Evolutionary conservation across 2,888 invertebrate genomes (phyloP), one percentile per base, ranked within the genome.

Genomic region (Pteria penguin): DNA sequence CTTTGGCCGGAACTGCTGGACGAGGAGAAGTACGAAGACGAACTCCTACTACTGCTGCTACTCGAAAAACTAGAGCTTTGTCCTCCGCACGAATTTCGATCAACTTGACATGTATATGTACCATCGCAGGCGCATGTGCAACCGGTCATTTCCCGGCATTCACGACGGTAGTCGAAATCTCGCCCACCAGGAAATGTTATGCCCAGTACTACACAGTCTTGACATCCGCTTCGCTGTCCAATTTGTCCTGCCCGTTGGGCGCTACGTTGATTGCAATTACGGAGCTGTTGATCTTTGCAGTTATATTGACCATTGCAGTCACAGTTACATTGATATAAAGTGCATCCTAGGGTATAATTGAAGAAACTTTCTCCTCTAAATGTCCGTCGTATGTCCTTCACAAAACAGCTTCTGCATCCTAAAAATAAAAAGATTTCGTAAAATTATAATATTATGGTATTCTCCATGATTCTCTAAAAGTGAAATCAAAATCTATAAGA

Each of bases 61-160:
- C 45, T 26, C 26, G 57, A 32, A 14, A 55, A 62, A 29, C 62
- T 62, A 32, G 52, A 54, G 32, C 76, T 71, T 14, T 54, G 52
- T 45, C 71, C 60, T 4, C 68, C 22, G 32, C 68, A 45, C 45
- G 8, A 18, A 14, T 45, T 45, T 14, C 8, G 11, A 45, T 45
- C 76, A 11, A 26, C 61, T n/a, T 61, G 26, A 32, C 76, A 76
- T 4, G 26, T 57, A 61, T 62, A 72, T 2, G n/a, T 62, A 0
- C 76, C 72, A 27, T 87, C 84, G 33, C 87, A 87, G 5, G 81
- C 79, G 60, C 89, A 88, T 33, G 61, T 71, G 71, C 89, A 89
- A 3, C 79, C 75, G 1, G 67, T 76, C 57, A 87, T 80, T 27
- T 80, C 78, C 29, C 68, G 60, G 58, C 86, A 86, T 3, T 73